A percentile compares a stretch with the other conserved stretches of the same genome.
These are phyloP conservation scores for Madoqua kirkii DNA, from an alignment of 2,113 vertebrate species.

Conservation along the genomic window DNA sequence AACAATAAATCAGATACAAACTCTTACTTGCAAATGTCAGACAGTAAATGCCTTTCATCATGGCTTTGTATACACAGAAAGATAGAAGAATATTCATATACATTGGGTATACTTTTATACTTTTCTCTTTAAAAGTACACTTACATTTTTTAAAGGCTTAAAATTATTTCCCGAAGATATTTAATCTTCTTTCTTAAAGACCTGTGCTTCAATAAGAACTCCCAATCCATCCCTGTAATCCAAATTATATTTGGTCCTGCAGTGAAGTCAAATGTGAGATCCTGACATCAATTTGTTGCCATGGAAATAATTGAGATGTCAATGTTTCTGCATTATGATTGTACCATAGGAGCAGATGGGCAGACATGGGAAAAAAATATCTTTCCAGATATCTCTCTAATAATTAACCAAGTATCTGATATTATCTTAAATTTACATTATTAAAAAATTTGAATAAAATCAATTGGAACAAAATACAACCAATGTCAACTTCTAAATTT, in stretches of 20 bases:
- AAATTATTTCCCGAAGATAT: conserved; percentile 34
- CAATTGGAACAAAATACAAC: not conserved
- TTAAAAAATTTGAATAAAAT: conserved; percentile 28
- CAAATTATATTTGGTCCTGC: conserved; percentile 70
- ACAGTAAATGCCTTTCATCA: not conserved
- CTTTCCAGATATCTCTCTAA: conserved; percentile 60
- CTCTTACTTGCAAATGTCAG: not conserved
- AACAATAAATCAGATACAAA: conserved; percentile 13
- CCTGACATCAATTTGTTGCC: conserved; percentile 74
- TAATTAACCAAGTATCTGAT: conserved; percentile 54
- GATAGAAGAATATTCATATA: not conserved
- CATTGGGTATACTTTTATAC: not conserved
- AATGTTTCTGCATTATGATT: conserved; percentile 65
- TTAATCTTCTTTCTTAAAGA: conserved; percentile 47
- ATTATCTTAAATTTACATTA: conserved; percentile 44
- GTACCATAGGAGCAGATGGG: conserved; percentile 65
- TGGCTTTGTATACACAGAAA: not conserved
- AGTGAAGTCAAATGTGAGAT: conserved; percentile 71
- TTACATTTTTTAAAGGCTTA: not conserved
- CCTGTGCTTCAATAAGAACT: conserved; percentile 51
- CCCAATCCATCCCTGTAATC: conserved; percentile 49
- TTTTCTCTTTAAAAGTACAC: conserved; percentile 9
- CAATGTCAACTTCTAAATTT: conserved; percentile 10
- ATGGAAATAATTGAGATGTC: conserved; percentile 76
- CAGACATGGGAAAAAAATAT: conserved; percentile 25